A percentile compares a stretch with the other conserved stretches of the same genome.
These are phyloP conservation scores for Rhamnusium bicolor DNA, from an alignment of 2,888 invertebrate genomes.

Conservation along the genomic window DNA sequence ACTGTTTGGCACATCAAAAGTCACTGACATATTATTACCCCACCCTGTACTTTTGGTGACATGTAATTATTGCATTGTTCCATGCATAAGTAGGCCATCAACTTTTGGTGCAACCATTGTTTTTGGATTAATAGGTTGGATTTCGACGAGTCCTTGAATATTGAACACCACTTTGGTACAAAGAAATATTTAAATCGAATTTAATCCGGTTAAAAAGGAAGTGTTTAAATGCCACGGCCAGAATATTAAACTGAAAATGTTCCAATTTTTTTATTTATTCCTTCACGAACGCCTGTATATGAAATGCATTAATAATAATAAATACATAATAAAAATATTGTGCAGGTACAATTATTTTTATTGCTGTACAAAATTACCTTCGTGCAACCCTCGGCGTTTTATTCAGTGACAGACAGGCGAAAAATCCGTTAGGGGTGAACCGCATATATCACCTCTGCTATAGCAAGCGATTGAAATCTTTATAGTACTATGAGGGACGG, in stretches of 20 bases:
- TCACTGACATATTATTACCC: not conserved
- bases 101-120: too few relatives aligned
- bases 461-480: not conserved
- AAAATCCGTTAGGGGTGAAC: conserved; percentile 15
- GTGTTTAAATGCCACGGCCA: not conserved
- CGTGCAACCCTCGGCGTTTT: not conserved
- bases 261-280: not conserved
- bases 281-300: too few relatives aligned
- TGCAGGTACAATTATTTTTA: not conserved
- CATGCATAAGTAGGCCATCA: not conserved
- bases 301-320: not conserved
- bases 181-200: too few relatives aligned
- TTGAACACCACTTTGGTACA: not conserved
- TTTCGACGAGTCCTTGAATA: not conserved
- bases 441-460: not conserved
- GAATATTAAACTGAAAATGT: not conserved
- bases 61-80: not conserved
- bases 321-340: not conserved
- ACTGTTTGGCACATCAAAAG: too few relatives aligned
- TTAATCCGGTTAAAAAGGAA: not conserved
- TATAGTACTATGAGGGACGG: not conserved
- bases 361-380: not conserved
- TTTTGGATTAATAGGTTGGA: too few relatives aligned
- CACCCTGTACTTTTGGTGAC: not conserved
- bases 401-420: not conserved